A percentile compares a stretch with the other conserved stretches of the same genome.
These are phyloP conservation scores for Cephus spinipes DNA, from an alignment of 2,888 invertebrate genomes.

Conservation along the genomic window DNA sequence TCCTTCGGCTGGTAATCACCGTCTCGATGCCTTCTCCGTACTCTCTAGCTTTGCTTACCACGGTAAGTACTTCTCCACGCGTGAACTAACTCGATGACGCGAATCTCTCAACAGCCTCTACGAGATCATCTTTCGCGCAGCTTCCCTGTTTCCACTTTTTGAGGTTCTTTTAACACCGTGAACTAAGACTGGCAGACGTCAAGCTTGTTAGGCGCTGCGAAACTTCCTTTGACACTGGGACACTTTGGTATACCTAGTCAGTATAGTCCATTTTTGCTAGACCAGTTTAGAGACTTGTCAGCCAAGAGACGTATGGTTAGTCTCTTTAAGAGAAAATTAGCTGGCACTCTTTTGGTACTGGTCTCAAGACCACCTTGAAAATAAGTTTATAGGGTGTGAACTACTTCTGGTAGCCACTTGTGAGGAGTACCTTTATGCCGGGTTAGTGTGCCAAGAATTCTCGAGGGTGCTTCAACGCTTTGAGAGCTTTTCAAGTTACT, in stretches of 20 bases:
- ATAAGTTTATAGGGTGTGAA: neutral
- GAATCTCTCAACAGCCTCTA: neutral
- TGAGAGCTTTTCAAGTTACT: neutral
- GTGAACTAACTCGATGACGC: neutral
- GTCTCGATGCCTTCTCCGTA: neutral
- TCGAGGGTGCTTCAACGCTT: neutral
- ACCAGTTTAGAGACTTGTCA: neutral
- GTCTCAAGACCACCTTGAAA: neutral
- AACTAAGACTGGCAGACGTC: neutral
- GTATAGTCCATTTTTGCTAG: neutral
- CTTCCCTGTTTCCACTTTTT: neutral
- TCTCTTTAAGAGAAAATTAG: neutral
- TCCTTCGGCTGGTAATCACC: constrained; percentile 21
- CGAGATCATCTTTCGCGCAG: neutral
- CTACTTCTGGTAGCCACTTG: neutral
- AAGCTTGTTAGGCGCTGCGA: neutral
- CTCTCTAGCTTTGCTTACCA: neutral
- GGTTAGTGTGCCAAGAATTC: neutral
- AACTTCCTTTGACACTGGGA: neutral
- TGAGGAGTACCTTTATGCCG: neutral
- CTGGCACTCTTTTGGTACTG: neutral
- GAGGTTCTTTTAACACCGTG: neutral
- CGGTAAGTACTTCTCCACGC: neutral
- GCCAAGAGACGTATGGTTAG: neutral
- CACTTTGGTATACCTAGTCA: neutral